These are phyloP conservation scores for Erythrolamprus reginae DNA, from an alignment of 2,113 vertebrate species.

Conservation along the genomic window DNA sequence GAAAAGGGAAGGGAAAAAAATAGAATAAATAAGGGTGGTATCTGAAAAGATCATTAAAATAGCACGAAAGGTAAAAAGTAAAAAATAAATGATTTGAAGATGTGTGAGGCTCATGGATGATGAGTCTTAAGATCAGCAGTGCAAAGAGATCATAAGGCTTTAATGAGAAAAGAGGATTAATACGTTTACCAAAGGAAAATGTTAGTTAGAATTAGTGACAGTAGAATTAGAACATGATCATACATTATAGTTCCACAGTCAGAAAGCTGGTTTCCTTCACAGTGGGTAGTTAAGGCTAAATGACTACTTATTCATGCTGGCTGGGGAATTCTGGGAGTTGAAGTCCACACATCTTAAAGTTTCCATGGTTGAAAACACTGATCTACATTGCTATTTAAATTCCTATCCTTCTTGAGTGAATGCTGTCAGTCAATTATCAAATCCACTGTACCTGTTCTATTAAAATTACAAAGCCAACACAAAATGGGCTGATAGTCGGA, in stretches of 20 bases:
- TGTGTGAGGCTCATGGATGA: neutral
- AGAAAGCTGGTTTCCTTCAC: fast-evolving
- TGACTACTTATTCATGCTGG: neutral
- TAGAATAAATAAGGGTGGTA: conserved; percentile 42
- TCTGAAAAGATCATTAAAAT: conserved; percentile 46
- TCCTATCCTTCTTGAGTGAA: neutral
- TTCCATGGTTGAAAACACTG: neutral
- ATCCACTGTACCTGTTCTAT: neutral
- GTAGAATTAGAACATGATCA: neutral
- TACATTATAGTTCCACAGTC: neutral
- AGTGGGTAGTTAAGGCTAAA: neutral
- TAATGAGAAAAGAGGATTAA: neutral
- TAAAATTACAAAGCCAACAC: neutral
- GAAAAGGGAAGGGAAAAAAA: conserved; percentile 42
- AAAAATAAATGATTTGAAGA: conserved; percentile 4
- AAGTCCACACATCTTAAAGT: neutral
- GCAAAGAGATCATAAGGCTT: neutral
- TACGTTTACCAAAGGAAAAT: neutral
- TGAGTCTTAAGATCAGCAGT: neutral
- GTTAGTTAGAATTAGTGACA: neutral
- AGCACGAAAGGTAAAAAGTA: conserved; percentile 22
- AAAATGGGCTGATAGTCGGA: too few relatives aligned
- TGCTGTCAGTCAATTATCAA: neutral
- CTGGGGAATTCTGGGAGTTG: neutral
- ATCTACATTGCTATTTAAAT: neutral